Conservation (phyloP, 2,797 vertebrate species). For the Enoplosus armatus region DNA sequence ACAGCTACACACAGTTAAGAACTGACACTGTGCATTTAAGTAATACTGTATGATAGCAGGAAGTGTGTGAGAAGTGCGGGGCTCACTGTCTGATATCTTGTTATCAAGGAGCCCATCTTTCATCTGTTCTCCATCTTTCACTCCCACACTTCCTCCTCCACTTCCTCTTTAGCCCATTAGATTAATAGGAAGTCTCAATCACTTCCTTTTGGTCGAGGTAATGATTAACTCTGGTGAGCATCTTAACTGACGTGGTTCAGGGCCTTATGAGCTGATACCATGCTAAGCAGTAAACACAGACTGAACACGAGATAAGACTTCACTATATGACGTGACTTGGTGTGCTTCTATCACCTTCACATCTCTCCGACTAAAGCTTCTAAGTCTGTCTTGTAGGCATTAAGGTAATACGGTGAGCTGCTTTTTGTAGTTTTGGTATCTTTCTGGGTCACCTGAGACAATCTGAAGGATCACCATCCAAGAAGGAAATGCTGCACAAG, state of each 20-base stretch:
- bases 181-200: conserved; percentile 15
- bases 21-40: background rate
- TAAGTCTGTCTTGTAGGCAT: background rate
- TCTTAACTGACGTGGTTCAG: conserved; percentile 4
- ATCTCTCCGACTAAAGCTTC: conserved; percentile 28
- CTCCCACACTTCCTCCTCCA: background rate
- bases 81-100: background rate
- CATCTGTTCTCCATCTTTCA: background rate
- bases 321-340: background rate
- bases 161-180: conserved; percentile 4
- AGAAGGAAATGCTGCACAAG: background rate
- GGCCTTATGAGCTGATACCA: conserved; percentile 17
- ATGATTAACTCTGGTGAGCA: conserved; percentile 34
- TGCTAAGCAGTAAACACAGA: conserved; percentile 15
- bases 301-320: conserved; percentile 40
- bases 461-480: conserved; percentile 3
- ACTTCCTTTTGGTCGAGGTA: conserved; percentile 37
- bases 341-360: background rate
- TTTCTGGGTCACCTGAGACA: background rate
- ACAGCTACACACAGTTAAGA: background rate
- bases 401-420: background rate
- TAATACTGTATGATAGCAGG: background rate
- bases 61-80: background rate
- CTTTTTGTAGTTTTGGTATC: background rate
- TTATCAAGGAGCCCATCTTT: background rate